Percentiles rank a stretch among this genome's conserved stretches.
These are phyloP conservation scores for Allobates femoralis DNA, from an alignment of 2,797 vertebrate species.

Conservation along the genomic window DNA sequence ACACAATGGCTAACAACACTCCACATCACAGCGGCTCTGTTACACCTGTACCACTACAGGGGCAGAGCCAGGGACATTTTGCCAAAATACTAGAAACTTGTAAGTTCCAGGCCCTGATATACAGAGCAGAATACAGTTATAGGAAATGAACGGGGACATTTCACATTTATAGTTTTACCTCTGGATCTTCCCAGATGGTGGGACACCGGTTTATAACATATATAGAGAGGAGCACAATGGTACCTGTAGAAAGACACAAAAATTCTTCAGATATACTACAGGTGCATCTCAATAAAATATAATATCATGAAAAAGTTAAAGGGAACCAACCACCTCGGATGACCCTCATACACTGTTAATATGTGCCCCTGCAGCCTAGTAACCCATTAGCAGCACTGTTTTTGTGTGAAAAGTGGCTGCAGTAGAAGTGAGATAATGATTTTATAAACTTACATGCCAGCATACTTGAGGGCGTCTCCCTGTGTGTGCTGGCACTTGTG, in stretches of 20 bases:
- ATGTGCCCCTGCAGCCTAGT: no score
- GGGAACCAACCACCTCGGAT: no score
- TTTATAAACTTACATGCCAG: no score
- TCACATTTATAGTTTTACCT: constrained; percentile 63
- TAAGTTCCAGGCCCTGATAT: neutral
- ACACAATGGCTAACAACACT: neutral
- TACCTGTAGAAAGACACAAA: constrained; percentile 61
- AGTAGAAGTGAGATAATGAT: no score
- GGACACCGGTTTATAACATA: constrained; percentile 71
- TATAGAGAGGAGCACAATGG: constrained; percentile 49
- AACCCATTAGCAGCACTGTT: no score
- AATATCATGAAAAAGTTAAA: no score
- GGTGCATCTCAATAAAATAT: no score
- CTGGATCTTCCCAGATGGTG: constrained; percentile 67
- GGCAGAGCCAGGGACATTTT: neutral
- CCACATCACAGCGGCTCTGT: neutral
- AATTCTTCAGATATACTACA: neutral
- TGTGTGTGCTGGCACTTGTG: no score
- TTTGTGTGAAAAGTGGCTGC: no score
- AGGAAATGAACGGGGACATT: neutral
- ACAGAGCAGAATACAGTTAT: neutral
- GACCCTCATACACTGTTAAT: no score
- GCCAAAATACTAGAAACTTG: neutral
- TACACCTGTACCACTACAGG: neutral
- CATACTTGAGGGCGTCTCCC: no score